Conservation (phyloP, 2,888 invertebrate species). For the Dexiosoma caninum region DNA sequence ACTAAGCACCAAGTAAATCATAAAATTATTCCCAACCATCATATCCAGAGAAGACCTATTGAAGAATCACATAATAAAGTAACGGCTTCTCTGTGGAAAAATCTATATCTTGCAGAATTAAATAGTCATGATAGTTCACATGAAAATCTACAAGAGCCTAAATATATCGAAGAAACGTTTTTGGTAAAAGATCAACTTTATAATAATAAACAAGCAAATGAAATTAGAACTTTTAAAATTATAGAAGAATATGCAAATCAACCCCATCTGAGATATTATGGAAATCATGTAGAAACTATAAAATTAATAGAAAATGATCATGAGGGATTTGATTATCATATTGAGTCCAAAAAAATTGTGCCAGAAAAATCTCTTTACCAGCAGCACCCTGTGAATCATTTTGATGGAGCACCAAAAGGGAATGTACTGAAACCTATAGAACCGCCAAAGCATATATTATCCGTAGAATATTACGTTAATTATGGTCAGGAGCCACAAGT, state of each 20-base stretch:
- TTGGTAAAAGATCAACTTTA: conserved; percentile 66
- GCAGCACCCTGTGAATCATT: not conserved
- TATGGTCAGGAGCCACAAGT: not conserved
- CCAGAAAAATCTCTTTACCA: conserved; percentile 60
- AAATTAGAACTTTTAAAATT: no score
- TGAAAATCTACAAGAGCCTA: no score
- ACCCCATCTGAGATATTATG: not conserved
- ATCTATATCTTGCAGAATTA: conserved; percentile 69
- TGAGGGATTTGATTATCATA: conserved; percentile 51
- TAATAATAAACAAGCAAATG: conserved; percentile 66
- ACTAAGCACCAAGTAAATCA: conserved; percentile 37
- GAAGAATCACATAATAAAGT: not conserved
- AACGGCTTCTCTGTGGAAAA: conserved; percentile 60
- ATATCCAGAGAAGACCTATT: conserved; percentile 63
- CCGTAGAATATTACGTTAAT: no score
- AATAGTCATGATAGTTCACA: conserved; percentile 68
- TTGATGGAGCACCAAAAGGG: not conserved
- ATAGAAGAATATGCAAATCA: conserved; percentile 14
- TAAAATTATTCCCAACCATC: conserved; percentile 70
- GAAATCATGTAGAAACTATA: conserved; percentile 8
- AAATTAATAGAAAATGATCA: conserved; percentile 24
- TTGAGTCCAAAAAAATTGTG: conserved; percentile 67
- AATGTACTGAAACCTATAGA: conserved; percentile 13
- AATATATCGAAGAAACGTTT: conserved; percentile 44
- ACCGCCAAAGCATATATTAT: not conserved